These are phyloP conservation scores for Polydrusus cervinus DNA, from an alignment of 2,888 invertebrate species.

Conservation along the genomic window DNA sequence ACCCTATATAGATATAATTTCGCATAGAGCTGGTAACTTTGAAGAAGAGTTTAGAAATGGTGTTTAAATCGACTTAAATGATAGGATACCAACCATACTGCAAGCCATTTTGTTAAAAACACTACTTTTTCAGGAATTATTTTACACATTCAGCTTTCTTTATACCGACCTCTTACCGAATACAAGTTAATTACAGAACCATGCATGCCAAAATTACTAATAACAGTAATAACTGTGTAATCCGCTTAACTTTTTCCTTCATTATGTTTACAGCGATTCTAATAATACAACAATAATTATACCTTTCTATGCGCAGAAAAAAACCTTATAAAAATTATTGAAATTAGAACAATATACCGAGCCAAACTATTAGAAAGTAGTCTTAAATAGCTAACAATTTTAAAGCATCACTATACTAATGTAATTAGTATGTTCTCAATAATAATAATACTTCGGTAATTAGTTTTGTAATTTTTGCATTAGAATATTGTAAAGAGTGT, in stretches of 20 bases:
- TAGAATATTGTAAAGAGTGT: neutral
- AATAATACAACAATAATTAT: neutral
- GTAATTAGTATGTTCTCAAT: slow-evolving; percentile 8
- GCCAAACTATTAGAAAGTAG: slow-evolving; percentile 13
- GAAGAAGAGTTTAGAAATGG: too few species aligned
- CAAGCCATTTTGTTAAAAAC: too few species aligned
- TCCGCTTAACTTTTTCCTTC: neutral
- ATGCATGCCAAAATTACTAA: neutral
- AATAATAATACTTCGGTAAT: neutral
- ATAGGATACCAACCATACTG: too few species aligned
- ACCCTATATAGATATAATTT: too few species aligned
- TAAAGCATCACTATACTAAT: neutral
- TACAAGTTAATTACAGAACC: neutral
- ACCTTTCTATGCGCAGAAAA: neutral
- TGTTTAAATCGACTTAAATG: too few species aligned
- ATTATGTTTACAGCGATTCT: neutral
- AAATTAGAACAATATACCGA: slow-evolving; percentile 2
- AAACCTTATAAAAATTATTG: neutral
- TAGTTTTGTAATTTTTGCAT: neutral
- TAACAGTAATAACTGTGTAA: neutral
- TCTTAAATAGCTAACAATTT: slow-evolving; percentile 1
- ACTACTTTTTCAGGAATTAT: too few species aligned
- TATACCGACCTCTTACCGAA: too few species aligned
- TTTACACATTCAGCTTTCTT: too few species aligned
- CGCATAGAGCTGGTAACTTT: too few species aligned